These are phyloP conservation scores for Buceros bicornis DNA, from an alignment of 2,797 vertebrate species.

Conservation along the genomic window DNA sequence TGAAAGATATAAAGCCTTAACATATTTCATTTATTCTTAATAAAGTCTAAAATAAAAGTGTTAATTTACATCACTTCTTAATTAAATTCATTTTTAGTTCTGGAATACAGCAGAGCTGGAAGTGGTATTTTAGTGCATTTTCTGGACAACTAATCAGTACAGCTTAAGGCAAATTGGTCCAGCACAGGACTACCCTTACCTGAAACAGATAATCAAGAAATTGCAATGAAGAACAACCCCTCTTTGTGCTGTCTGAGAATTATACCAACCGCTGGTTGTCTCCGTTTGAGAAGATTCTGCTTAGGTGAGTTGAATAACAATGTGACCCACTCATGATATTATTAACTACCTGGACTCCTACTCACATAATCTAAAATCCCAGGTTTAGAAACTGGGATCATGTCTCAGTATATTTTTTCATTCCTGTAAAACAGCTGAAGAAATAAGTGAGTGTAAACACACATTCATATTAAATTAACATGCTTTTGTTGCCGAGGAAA, in stretches of 20 bases:
- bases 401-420: background rate
- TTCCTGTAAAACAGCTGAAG: background rate
- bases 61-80: background rate
- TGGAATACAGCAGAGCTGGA: background rate
- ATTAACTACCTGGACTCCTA: background rate
- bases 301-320: background rate
- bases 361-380: background rate
- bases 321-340: background rate
- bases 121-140: background rate
- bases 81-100: background rate
- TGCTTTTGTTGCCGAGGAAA: slow-evolving; percentile 56
- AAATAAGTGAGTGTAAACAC: slow-evolving; percentile 28
- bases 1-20: background rate
- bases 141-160: background rate
- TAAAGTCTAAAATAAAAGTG: background rate
- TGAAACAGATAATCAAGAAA: background rate
- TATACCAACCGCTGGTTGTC: background rate
- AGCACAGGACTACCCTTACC: background rate
- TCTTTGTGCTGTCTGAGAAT: background rate
- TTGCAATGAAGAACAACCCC: background rate
- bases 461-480: slow-evolving; percentile 9
- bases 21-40: background rate
- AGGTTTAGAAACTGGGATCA: background rate
- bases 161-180: background rate
- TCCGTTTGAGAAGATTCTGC: background rate